Evolutionary conservation across 53 echinoderm and acorn worm species (phyloP).

Genomic region (Echinarachnius parma): DNA sequence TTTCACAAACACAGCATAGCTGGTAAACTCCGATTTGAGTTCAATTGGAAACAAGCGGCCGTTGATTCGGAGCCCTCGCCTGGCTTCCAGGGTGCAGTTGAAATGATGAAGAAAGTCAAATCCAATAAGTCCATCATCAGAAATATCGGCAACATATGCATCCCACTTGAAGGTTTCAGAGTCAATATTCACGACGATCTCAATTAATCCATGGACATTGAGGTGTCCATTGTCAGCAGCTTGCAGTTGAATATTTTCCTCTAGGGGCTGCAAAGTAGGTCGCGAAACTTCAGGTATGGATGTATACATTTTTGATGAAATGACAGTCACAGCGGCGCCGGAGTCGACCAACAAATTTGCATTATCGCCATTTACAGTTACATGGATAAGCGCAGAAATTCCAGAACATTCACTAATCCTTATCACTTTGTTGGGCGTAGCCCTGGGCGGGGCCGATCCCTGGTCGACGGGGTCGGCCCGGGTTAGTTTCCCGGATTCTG

Average conservation of each 20-base stretch:
- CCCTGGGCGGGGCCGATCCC: no score
- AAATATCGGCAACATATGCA: slow-evolving; percentile 24
- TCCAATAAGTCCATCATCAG: slow-evolving; percentile 26
- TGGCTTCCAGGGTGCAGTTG: slow-evolving; percentile 25
- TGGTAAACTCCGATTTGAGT: neutral
- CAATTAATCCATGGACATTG: slow-evolving; percentile 20
- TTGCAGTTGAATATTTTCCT: slow-evolving; percentile 14
- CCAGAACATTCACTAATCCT: no score
- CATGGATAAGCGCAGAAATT: no score
- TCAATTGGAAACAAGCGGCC: slow-evolving; percentile 17
- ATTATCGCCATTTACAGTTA: no score
- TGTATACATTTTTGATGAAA: no score
- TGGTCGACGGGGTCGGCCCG: no score
- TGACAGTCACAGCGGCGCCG: no score
- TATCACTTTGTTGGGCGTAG: no score
- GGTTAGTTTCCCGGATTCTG: no score
- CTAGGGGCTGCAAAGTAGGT: no score
- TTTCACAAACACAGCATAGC: slow-evolving; percentile 16
- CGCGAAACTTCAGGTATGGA: no score
- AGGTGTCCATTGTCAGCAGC: slow-evolving; percentile 1
- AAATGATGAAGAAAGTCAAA: slow-evolving; percentile 31
- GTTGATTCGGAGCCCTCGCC: slow-evolving; percentile 18
- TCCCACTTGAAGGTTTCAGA: slow-evolving; percentile 11
- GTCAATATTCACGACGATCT: slow-evolving; percentile 6
- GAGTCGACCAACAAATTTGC: no score